These are phyloP conservation scores for Nysson spinosus DNA, from an alignment of 2,888 invertebrate species.

Conservation along the genomic window DNA sequence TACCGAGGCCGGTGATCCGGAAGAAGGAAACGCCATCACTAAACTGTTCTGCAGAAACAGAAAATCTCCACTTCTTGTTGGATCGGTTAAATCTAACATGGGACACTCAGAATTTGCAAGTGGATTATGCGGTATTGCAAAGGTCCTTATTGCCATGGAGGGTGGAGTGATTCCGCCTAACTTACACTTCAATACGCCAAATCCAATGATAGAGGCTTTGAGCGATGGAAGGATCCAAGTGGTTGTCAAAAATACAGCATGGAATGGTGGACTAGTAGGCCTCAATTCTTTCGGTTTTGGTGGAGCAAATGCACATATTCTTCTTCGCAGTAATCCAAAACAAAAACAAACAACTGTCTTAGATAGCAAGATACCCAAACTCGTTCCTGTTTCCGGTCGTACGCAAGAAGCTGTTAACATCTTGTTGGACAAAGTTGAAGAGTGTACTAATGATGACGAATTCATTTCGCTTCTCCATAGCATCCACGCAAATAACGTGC, in stretches of 20 bases:
- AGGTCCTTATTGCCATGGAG: constrained; percentile 90
- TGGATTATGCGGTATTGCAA: constrained; percentile 89
- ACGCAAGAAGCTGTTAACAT: constrained; percentile 88
- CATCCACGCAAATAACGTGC: constrained; percentile 79
- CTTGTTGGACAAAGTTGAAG: too few relatives aligned
- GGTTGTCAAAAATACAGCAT: constrained; percentile 83
- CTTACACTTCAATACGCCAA: constrained; percentile 85
- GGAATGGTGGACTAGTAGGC: constrained; percentile 86
- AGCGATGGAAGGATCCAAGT: constrained; percentile 83
- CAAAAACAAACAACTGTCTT: constrained; percentile 83
- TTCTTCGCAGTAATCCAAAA: constrained; percentile 82
- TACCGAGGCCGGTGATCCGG: constrained; percentile 92
- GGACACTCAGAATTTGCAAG: constrained; percentile 94
- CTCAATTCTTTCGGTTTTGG: constrained; percentile 97
- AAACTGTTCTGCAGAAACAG: constrained; percentile 87
- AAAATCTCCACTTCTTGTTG: constrained; percentile 87
- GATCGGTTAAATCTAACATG: constrained; percentile 95
- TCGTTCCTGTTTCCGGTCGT: constrained; percentile 87
- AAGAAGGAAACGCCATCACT: constrained; percentile 90
- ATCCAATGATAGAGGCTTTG: constrained; percentile 81
- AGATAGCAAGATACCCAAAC: constrained; percentile 83
- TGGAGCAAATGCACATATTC: constrained; percentile 88
- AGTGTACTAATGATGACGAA: constrained; percentile 80
- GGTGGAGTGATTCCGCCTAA: constrained; percentile 90
- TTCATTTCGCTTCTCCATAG: constrained; percentile 81